Conservation (phyloP, 2,113 vertebrate species). For the Trematocara variabile region DNA sequence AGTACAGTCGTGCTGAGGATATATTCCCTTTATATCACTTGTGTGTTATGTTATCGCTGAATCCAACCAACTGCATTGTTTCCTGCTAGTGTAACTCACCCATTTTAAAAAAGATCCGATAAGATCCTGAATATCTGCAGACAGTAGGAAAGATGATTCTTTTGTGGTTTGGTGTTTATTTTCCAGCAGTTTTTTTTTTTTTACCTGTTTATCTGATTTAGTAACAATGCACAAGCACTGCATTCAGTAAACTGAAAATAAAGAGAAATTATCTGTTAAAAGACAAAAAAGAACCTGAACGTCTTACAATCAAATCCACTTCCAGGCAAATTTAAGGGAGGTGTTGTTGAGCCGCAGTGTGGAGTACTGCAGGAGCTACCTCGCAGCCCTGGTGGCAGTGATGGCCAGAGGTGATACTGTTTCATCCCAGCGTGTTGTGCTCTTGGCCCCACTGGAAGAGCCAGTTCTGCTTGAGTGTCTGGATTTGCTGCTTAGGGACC, state of each 20-base stretch:
- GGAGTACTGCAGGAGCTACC: slow-evolving; percentile 73
- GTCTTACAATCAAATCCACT: neutral
- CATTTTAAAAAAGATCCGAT: neutral
- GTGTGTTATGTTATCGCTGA: neutral
- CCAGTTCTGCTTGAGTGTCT: slow-evolving; percentile 53
- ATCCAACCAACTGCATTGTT: neutral
- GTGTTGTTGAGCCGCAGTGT: slow-evolving; percentile 56
- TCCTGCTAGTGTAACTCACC: neutral
- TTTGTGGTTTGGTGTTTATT: neutral
- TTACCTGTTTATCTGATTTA: neutral
- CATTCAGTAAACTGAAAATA: neutral
- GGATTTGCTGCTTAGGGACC: slow-evolving; percentile 69
- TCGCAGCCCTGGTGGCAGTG: slow-evolving; percentile 73
- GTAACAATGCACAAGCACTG: neutral
- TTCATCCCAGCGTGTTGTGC: neutral
- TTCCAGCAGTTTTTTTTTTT: neutral
- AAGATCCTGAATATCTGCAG: neutral
- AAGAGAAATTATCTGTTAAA: neutral
- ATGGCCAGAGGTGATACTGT: slow-evolving; percentile 2
- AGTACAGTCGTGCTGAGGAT: neutral
- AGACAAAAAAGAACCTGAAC: neutral
- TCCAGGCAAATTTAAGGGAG: slow-evolving; percentile 73
- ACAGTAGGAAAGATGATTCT: neutral
- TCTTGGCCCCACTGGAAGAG: neutral
- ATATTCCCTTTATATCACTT: neutral